Percentiles rank a stretch among this genome's conserved stretches.
Evolutionary conservation across 2,113 vertebrate genomes (phyloP).

Genomic region (Montifringilla adamsi): DNA sequence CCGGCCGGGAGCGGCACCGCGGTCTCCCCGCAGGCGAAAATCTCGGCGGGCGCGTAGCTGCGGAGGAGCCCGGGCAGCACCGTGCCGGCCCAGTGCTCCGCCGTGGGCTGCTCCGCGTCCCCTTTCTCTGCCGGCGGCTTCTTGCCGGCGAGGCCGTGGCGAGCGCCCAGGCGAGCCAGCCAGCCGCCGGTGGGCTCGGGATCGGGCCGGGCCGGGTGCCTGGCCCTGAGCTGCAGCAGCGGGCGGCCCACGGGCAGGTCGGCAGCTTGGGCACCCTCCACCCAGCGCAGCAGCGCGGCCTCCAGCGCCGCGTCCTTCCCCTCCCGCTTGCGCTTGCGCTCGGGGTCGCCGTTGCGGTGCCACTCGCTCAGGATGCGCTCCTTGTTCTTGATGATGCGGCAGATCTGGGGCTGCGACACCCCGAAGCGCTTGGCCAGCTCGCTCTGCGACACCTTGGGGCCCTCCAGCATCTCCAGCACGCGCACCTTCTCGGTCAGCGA

Average conservation of each 20-base stretch:
- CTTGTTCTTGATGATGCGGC: constrained; percentile 59
- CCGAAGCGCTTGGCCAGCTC: constrained; percentile 55
- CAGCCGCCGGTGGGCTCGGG: not conserved
- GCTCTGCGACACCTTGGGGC: constrained; percentile 49
- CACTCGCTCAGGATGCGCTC: constrained; percentile 64
- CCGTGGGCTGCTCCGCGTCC: not conserved
- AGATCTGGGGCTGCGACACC: not conserved
- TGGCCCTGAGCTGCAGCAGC: constrained; percentile 18
- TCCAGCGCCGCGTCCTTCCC: not conserved
- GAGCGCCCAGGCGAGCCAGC: not conserved
- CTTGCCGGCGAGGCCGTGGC: not conserved
- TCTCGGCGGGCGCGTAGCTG: not conserved
- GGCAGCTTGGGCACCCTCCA: constrained; percentile 9
- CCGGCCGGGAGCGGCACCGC: not conserved
- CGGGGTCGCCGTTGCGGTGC: not conserved
- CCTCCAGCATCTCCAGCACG: constrained; percentile 55
- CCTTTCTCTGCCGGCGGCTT: not conserved
- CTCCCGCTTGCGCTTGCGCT: constrained; percentile 48
- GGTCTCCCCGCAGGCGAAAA: not conserved
- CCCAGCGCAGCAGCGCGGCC: constrained; percentile 65
- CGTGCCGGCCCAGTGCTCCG: not conserved
- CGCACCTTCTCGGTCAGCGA: constrained; percentile 53
- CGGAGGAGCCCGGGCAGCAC: not conserved
- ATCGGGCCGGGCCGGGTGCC: not conserved
- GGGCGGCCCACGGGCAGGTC: not conserved